Base-by-base conservation (phyloP, 2,888 invertebrate species). In the Hylaea fasciaria region DNA sequence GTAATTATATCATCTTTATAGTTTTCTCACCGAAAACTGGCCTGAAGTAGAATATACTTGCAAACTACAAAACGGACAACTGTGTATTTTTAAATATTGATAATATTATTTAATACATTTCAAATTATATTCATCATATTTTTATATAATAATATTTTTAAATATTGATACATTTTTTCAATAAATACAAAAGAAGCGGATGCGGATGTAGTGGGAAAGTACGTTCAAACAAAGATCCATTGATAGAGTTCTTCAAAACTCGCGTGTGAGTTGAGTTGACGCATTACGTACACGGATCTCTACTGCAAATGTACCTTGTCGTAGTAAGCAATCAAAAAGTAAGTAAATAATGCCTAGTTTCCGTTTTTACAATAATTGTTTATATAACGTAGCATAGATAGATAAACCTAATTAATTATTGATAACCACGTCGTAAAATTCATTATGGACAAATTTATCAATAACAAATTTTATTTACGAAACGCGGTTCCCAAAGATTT, bases 231-330 rank as follows among this genome's bases (percentile, higher is more conserved):
- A 22, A 51, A 32, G 10, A 16, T 40, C 28, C n/a, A 22, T 47
- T 57, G 52, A 52, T 41, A 37, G 45, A 43, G 28, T 58, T 58
- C 52, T 45, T 32, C 41, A 51, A 37, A 57, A 58, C 29, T 58
- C 13, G 57, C 57, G 37, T 22, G n/a, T 47, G 47, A 35, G 41
- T 58, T 46, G 43, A 13, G 52, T 47, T 52, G 51, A 58, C 57
- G 57, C 17, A 47, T 13, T 2, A 16, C 0, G n/a, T n/a, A 14
- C 12, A 22, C 29, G 29, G 11, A 51, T 16, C 10, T 29, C 32
- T 17, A 16, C 2, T 32, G n/a, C n/a, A 46, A 11, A 16, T 10
- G 13, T 12, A 45, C 13, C 28, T 13, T 45, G n/a, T 45, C 29
- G 8, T 29, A 45, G 13, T 29, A 46, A 22, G 37, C n/a, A 22